Evolutionary conservation across 2,797 vertebrate genomes (phyloP).

Genomic region (Hydrophis major): DNA sequence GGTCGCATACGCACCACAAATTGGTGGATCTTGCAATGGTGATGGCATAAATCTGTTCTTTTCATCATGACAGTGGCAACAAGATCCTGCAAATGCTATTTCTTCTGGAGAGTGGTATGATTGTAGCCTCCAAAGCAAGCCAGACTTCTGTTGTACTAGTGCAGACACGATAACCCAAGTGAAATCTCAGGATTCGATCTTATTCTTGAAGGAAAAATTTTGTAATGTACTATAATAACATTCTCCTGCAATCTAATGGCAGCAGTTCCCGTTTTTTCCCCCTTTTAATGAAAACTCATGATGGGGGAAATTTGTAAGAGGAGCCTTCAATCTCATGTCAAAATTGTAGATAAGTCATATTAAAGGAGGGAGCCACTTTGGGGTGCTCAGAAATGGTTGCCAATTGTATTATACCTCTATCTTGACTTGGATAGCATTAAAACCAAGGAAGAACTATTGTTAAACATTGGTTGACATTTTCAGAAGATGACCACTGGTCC

Average conservation of each 20-base stretch:
- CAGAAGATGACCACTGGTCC: not conserved
- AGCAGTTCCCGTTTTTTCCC: not conserved
- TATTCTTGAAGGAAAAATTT: not conserved
- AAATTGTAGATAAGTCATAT: not conserved
- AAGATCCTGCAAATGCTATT: not conserved
- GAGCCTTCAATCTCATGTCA: not conserved
- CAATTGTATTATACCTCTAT: not conserved
- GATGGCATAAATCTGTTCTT: not conserved
- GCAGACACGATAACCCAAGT: not conserved
- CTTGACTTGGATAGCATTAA: not conserved
- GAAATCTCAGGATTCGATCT: not conserved
- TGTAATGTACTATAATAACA: not conserved
- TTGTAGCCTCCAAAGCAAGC: not conserved
- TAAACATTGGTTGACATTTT: not conserved
- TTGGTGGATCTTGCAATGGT: not conserved
- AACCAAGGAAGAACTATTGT: not conserved
- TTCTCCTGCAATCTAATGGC: not conserved
- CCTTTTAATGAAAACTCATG: not conserved
- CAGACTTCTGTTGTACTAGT: not conserved
- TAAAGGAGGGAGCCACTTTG: not conserved
- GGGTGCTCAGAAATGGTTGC: not conserved
- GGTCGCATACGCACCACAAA: not conserved
- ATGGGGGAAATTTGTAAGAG: not conserved
- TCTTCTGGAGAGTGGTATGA: not conserved
- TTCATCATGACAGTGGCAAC: not conserved